Evolutionary conservation across 2,888 invertebrate genomes (phyloP).

Genomic region (Monoplex corrugatus): DNA sequence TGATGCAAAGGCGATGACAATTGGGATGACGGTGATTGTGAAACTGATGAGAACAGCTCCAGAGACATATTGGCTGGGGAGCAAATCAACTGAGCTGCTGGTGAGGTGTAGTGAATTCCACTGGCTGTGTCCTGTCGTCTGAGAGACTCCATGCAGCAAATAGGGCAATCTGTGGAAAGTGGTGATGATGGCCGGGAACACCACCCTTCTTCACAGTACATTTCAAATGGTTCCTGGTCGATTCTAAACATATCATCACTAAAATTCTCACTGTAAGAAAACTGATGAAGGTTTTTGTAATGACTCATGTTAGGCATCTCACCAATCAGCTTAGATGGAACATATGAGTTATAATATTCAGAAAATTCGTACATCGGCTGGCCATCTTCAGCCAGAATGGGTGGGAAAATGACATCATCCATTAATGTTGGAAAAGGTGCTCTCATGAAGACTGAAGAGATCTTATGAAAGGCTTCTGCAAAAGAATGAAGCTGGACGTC

Average conservation of each 20-base stretch:
- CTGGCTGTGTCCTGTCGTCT: neutral
- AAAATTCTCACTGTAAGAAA: neutral
- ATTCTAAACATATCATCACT: neutral
- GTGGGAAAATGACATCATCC: neutral
- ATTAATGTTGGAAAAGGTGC: neutral
- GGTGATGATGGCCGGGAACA: neutral
- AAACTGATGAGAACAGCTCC: neutral
- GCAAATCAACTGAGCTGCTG: neutral
- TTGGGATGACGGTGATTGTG: neutral
- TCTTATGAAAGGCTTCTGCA: neutral
- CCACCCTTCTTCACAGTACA: neutral
- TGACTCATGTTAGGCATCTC: slow-evolving; percentile 26
- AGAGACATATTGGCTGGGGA: neutral
- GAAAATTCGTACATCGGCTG: slow-evolving; percentile 25
- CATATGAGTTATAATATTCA: slow-evolving; percentile 29
- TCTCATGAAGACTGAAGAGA: neutral
- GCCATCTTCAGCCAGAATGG: slow-evolving; percentile 21
- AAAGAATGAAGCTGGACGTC: neutral
- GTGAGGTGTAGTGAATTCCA: neutral
- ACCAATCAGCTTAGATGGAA: slow-evolving; percentile 14
- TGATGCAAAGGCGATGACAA: too few species aligned
- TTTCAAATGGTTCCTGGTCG: neutral
- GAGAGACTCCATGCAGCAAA: neutral
- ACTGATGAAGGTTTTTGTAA: neutral
- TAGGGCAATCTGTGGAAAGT: neutral